Evolutionary conservation across 2,113 vertebrate genomes (phyloP).

Genomic region (Saccopteryx bilineata): DNA sequence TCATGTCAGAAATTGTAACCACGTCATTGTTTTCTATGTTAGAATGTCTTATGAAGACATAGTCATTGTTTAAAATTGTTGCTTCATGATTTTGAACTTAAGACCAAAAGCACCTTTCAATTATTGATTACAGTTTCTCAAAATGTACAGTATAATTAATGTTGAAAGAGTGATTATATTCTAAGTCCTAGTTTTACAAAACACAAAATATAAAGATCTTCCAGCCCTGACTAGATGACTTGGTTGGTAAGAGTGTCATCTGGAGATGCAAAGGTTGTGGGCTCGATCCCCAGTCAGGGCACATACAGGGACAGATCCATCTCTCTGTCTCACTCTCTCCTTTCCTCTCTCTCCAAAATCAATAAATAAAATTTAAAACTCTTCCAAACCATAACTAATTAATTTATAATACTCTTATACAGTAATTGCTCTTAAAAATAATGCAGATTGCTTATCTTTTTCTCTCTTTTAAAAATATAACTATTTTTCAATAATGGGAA

Average conservation of each 20-base stretch:
- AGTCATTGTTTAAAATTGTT: constrained; percentile 69
- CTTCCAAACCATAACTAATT: not conserved
- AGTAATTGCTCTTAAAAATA: not conserved
- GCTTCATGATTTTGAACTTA: constrained; percentile 72
- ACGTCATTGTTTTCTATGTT: constrained; percentile 63
- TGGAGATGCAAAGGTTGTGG: too few relatives aligned
- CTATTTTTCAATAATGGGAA: not conserved
- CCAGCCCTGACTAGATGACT: too few relatives aligned
- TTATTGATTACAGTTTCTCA: constrained; percentile 79
- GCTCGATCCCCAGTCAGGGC: too few relatives aligned
- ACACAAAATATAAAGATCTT: not conserved
- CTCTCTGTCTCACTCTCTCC: too few relatives aligned
- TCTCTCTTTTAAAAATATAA: not conserved
- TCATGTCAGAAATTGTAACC: constrained; percentile 39
- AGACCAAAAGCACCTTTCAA: constrained; percentile 73
- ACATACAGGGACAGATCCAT: too few relatives aligned
- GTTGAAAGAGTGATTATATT: constrained; percentile 76
- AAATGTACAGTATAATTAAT: constrained; percentile 76
- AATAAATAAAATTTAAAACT: not conserved
- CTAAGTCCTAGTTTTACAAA: constrained; percentile 57
- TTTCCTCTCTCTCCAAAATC: too few relatives aligned
- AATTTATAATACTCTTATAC: not conserved
- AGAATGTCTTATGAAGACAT: constrained; percentile 66
- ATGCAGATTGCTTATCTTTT: not conserved
- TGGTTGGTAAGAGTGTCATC: too few relatives aligned